A percentile compares a stretch with the other conserved stretches of the same genome.
Conservation (phyloP, 2,888 invertebrate species). For the Empis livida region DNA sequence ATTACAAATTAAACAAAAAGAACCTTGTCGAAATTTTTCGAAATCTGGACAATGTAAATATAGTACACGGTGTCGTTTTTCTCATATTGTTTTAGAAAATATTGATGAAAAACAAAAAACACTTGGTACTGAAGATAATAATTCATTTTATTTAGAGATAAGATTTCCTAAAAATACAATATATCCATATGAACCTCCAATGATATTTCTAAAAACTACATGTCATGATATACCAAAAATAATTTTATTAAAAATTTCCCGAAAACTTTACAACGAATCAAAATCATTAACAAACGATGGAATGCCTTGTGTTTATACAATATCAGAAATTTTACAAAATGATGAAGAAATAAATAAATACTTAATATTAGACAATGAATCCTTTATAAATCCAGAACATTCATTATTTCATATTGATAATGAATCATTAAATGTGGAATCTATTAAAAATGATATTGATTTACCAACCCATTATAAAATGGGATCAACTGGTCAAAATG, state of each 20-base stretch:
- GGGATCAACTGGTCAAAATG: conserved; percentile 42
- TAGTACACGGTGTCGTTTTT: conserved; percentile 61
- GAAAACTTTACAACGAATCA: conserved; percentile 56
- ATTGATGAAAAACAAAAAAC: conserved; percentile 23
- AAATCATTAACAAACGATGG: conserved; percentile 49
- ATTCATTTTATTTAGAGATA: conserved; percentile 55
- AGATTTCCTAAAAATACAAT: conserved; percentile 55
- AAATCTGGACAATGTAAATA: conserved; percentile 52
- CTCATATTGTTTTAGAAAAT: conserved; percentile 40
- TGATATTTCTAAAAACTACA: conserved; percentile 53
- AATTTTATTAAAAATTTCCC: conserved; percentile 51
- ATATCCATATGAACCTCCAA: conserved; percentile 63
- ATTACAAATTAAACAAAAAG: conserved; percentile 20
- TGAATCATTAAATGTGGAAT: conserved; percentile 29
- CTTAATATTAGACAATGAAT: conserved; percentile 42
- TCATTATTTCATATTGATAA: conserved; percentile 48
- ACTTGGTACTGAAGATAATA: conserved; percentile 29
- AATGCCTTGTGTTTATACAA: conserved; percentile 56
- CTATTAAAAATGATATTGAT: conserved; percentile 18
- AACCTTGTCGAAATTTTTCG: conserved; percentile 47
- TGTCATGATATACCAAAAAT: conserved; percentile 49
- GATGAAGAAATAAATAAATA: conserved; percentile 50
- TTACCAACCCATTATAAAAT: conserved; percentile 53
- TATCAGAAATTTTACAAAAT: conserved; percentile 56
- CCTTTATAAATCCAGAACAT: conserved; percentile 41